Evolutionary conservation across 2,113 vertebrate species (phyloP), one percentile per base, ranked within the genome.

Genomic region (Barnardius zonarius): DNA sequence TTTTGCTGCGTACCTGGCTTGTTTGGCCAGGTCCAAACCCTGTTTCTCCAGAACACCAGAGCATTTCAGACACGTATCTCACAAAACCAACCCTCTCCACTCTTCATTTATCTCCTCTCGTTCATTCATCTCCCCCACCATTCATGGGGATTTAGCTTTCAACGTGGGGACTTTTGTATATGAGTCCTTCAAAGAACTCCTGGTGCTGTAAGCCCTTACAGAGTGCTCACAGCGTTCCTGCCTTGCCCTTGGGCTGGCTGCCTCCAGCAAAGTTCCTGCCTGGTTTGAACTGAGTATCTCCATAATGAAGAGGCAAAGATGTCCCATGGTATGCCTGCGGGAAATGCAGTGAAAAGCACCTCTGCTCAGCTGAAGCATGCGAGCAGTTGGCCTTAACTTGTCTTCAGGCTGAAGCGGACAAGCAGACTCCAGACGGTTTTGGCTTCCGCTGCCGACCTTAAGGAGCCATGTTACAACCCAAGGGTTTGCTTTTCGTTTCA

Each of bases 101-200:
- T 77, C 19, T 44, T 62, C 27, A 19, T 27, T 77, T 39, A 15
- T 49, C 31, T 75, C 28, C 17, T 9, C 11, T 74, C 59, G 44
- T 85, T 35, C 28, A 39, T 70, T 57, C 14, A 16, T 17, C 28
- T 75, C 27, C 17, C 20, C 49, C 37, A 57, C 33, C 8, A 0
- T n/a, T 80, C 62, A 51, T 19, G 51, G 68, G 13, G 27, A 72
- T 64, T 43, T 76, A 44, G 23, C 39, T 59, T 63, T 88, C 31
- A 61, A 2, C 0, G 0, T 0, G 1, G n/a, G 5, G 15, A 52
- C 18, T 88, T 79, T 6, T 27, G 69, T 54, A n/a, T 39, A 51
- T 64, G 44, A 14, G 55, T 9, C 23, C 14, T 61, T 39, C 1
- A 1, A 64, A 75, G 59, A 27, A 49, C 20, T 37, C 20, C 69